Base-by-base conservation (phyloP, 2,888 invertebrate genomes). In the Hedychridium roseum region DNA sequence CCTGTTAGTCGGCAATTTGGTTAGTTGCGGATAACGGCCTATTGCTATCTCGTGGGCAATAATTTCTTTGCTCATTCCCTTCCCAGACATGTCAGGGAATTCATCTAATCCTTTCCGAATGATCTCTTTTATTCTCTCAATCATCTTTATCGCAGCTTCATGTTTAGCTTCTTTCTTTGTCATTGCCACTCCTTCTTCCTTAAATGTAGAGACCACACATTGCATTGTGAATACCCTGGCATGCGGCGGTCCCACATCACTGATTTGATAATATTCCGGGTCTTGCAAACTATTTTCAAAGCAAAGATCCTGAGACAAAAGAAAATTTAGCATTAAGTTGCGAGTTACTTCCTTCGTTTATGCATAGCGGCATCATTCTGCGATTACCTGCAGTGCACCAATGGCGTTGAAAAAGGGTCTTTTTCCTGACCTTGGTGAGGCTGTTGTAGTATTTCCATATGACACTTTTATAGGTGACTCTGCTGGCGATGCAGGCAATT, bases 121-220 rank as follows among this genome's bases (percentile, higher is more conserved):
- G 1, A 78, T 59, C 2, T 64, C 59, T 1, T 32, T 56, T 34
- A 79, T 56, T 35, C 67, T 57, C 3, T 66, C 60, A 2, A 72
- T 43, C 78, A 78, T 76, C 47, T 79, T 80, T 55, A 76, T 76
- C 1, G 88, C 86, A 28, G 86, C 86, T 20, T 82, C 73, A 66
- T 88, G 88, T 42, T 86, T 84, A 5, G 88, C 88, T 51, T 82
- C 81, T 71, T 87, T 86, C 73, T 88, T 88, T 43, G 87, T 87
- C 60, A 81, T 81, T 35, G 84, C 82, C 18, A 82, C 81, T 46
- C 84, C 85, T 57, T 74, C 67, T 44, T 86, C 85, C 59, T 64
- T 70, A 68, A 86, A 82, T 30, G 79, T 79, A 16, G 82, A 83
- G 14, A 88, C 80, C 49, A 69, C 63, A 64, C 85, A 87, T 50